Conservation (phyloP, 2,113 vertebrate species). For the Pluvialis apricaria region DNA sequence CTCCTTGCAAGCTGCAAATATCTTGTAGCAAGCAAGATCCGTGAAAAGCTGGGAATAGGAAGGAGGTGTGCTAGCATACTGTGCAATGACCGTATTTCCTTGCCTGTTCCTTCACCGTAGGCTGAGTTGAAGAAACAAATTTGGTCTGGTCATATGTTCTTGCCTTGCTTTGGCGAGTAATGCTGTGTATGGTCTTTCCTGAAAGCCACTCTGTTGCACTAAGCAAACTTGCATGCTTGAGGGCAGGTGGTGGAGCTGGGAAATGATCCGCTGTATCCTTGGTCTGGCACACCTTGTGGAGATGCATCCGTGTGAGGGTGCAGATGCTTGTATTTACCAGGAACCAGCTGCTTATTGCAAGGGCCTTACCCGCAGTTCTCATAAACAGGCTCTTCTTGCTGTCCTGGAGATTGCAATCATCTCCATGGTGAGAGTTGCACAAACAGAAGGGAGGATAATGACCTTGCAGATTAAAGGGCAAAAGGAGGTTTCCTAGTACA, state of each 20-base stretch:
- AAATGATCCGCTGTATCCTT: background rate
- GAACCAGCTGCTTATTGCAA: background rate
- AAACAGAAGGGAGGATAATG: constrained; percentile 8
- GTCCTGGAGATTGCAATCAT: constrained; percentile 19
- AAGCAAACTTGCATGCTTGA: background rate
- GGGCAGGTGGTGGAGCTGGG: background rate
- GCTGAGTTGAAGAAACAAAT: background rate
- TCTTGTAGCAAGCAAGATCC: background rate
- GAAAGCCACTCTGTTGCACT: background rate
- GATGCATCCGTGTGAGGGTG: background rate
- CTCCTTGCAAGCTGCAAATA: background rate
- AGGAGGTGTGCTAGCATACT: background rate
- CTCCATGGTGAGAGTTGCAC: constrained; percentile 34
- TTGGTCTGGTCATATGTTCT: background rate
- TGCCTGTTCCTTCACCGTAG: background rate
- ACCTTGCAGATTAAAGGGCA: background rate
- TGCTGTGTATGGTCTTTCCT: background rate
- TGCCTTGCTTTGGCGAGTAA: background rate
- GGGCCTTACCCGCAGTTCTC: background rate
- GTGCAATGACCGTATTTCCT: background rate
- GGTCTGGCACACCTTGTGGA: background rate
- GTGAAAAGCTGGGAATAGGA: background rate
- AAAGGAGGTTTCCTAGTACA: background rate
- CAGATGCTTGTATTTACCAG: constrained; percentile 43
- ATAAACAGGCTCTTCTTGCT: constrained; percentile 30